Evolutionary conservation across 2,797 vertebrate species (phyloP), one percentile per base, ranked within the genome.

Genomic region (Todus mexicanus): DNA sequence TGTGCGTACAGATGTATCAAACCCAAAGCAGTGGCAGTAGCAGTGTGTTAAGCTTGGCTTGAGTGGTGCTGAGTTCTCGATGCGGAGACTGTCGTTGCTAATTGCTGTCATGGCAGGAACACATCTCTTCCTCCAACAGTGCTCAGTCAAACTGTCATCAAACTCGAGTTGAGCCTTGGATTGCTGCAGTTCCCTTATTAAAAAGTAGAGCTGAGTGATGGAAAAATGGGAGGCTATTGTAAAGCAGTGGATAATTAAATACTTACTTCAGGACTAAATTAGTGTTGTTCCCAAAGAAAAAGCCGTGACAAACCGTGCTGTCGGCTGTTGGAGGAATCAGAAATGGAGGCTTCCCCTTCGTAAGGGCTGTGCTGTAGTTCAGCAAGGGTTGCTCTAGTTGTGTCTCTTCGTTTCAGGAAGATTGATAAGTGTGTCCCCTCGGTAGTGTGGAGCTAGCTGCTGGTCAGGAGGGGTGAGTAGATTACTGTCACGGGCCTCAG

Each of bases 401-500:
- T 26, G 10, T 35, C 40, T 37, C 38, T 76, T 37, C 1, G 1
- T 56, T 25, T 20, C 25, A 16, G 47, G 10, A 5, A 35, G 57
- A 18, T 3, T 2, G 68, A 5, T 45, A 8, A 42, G 35, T 0
- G 0, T 64, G 23, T 72, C 60, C 42, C 8, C 16, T 38, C 1
- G 1, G 26, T 1, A 5, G 17, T 22, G 13, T 42, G 68, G 51
- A 26, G 45, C 12, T 37, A 38, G 48, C 47, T 43, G 60, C 14
- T 54, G 72, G 26, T 35, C 60, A 61, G 56, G n/a, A 75, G 65
- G 35, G 50, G 13, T 29, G 37, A 47, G 18, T 21, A 50, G 25
- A 1, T 6, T 25, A 33, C 35, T 47, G 22, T 26, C 35, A 4
- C 0, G 2, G 26, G 12, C 23, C 23, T 10, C 10, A 23, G 2